Evolutionary conservation across 2,888 invertebrate species (phyloP).

Genomic region (Mimachlamys varia): DNA sequence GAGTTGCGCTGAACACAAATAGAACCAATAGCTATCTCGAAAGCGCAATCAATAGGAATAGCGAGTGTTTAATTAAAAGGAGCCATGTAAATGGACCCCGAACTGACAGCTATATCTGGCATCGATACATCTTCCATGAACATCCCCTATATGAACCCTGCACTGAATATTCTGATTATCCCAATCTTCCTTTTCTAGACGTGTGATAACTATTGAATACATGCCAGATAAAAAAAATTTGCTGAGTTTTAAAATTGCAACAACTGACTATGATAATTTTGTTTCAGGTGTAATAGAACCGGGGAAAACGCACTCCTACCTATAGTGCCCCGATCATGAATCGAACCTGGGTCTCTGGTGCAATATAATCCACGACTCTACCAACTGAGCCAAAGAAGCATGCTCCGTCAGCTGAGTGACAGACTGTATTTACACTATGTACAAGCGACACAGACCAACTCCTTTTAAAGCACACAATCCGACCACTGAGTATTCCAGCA

Average conservation of each 20-base stretch:
- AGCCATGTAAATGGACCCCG: neutral
- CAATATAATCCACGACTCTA: no score
- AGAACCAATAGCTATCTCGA: neutral
- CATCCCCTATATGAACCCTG: neutral
- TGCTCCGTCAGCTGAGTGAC: no score
- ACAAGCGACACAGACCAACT: no score
- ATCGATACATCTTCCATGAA: neutral
- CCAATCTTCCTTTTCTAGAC: neutral
- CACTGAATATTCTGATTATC: neutral
- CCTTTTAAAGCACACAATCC: no score
- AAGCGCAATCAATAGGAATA: neutral
- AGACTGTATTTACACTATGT: no score
- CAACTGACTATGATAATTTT: no score
- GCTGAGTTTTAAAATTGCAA: neutral
- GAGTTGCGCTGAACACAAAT: neutral
- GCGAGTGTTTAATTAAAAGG: neutral
- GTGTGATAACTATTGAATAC: neutral
- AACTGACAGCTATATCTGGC: neutral
- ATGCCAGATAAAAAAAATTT: neutral
- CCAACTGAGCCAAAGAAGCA: no score
- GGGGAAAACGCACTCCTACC: no score
- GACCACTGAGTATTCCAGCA: no score
- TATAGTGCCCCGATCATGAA: no score
- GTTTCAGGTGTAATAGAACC: no score
- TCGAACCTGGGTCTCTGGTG: no score